Evolutionary conservation across 1,140 invertebrate species (phyloP).

Genomic region (Delia radicum): DNA sequence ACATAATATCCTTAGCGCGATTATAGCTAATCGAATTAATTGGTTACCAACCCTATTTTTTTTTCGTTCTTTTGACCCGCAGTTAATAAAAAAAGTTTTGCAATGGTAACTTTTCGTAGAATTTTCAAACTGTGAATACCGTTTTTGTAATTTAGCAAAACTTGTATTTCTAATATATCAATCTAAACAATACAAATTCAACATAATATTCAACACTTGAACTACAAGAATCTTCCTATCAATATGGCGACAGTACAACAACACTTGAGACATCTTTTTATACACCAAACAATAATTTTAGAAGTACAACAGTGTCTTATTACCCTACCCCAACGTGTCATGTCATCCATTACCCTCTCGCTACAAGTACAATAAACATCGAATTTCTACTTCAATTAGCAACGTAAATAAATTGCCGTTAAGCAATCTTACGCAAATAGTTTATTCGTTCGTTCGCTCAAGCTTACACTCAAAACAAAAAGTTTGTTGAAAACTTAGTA

Average conservation of each 20-base stretch:
- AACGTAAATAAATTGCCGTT: conserved; percentile 32
- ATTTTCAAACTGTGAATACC: too few relatives aligned
- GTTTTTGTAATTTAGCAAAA: too few relatives aligned
- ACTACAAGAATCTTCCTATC: background rate
- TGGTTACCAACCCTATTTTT: too few relatives aligned
- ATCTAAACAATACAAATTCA: background rate
- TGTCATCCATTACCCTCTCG: background rate
- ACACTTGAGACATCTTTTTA: background rate
- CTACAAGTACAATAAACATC: background rate
- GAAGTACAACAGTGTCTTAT: background rate
- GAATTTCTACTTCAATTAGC: conserved; percentile 30
- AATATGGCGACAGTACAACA: background rate
- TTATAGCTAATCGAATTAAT: too few relatives aligned
- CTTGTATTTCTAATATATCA: too few relatives aligned
- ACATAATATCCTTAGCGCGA: too few relatives aligned
- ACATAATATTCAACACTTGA: background rate
- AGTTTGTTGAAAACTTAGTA: too few relatives aligned
- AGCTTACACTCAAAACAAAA: too few relatives aligned
- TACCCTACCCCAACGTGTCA: background rate
- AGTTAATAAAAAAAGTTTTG: too few relatives aligned
- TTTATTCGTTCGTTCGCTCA: background rate
- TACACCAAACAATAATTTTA: background rate
- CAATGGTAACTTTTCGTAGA: too few relatives aligned
- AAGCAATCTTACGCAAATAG: conserved; percentile 30
- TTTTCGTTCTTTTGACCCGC: too few relatives aligned